A percentile compares a stretch with the other conserved stretches of the same genome.
Evolutionary conservation across 2,797 vertebrate genomes (phyloP).

Genomic region (Sebastes cheni): DNA sequence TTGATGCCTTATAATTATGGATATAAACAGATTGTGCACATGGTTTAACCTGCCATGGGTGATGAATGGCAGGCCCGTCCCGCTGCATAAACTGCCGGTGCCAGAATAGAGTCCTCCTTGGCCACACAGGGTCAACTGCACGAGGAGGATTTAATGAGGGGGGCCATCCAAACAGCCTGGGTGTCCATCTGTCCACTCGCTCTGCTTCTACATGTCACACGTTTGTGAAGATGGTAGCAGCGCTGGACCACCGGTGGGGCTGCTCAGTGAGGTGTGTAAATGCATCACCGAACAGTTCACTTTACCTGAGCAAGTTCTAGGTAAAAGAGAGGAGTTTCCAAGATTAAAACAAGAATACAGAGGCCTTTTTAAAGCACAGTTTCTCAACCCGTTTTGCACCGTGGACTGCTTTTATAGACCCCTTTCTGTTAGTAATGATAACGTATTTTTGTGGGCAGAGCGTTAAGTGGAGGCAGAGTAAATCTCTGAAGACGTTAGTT

Average conservation of each 20-base stretch:
- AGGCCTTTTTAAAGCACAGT: background rate
- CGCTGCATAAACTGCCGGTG: conserved; percentile 56
- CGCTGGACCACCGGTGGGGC: background rate
- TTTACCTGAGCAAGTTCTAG: background rate
- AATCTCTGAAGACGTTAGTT: too few species aligned
- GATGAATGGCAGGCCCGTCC: conserved; percentile 72
- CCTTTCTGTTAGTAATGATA: too few species aligned
- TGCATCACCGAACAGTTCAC: background rate
- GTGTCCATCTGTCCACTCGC: conserved; percentile 67
- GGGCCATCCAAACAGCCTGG: conserved; percentile 54
- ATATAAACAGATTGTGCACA: conserved; percentile 78
- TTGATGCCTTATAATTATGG: conserved; percentile 77
- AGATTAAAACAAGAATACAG: background rate
- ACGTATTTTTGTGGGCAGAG: too few species aligned
- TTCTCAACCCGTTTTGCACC: background rate
- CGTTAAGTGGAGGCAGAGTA: too few species aligned
- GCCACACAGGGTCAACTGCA: conserved; percentile 65
- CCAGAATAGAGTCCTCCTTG: conserved; percentile 54
- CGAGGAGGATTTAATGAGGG: conserved; percentile 66
- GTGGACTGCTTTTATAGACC: background rate
- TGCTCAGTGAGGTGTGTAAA: conserved; percentile 21
- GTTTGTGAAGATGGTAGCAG: conserved; percentile 15
- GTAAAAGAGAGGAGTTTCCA: background rate
- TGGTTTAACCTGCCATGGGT: conserved; percentile 74
- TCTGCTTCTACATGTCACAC: conserved; percentile 43